phyloP scores from a whole-genome alignment of 2,797 vertebrate genomes.

The Sebastes dallii region DNA sequence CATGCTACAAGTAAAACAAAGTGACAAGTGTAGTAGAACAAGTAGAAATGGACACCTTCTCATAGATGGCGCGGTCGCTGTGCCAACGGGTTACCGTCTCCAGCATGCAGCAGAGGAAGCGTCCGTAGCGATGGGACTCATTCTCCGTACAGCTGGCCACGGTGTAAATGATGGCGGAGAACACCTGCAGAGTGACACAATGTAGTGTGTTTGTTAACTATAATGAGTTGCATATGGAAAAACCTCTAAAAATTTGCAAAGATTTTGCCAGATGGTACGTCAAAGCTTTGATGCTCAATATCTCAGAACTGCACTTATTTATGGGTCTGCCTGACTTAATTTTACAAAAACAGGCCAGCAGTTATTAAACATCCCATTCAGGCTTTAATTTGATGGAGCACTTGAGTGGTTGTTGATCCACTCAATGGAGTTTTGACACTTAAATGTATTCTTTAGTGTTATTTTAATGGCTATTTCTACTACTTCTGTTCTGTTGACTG shows the following conservation, averaged over 20 bases:
- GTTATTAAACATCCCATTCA: not conserved
- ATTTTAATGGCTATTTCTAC: not conserved
- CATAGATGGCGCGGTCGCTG: slow-evolving; percentile 94
- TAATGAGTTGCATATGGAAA: not conserved
- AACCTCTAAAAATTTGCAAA: not conserved
- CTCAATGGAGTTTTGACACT: not conserved
- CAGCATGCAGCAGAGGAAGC: slow-evolving; percentile 98
- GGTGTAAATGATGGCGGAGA: slow-evolving; percentile 99
- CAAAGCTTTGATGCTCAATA: not conserved
- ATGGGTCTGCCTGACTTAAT: not conserved
- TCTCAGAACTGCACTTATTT: not conserved
- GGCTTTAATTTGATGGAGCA: not conserved
- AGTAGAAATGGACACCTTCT: slow-evolving; percentile 87
- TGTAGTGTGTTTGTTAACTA: not conserved
- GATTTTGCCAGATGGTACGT: not conserved
- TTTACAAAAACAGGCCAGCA: not conserved
- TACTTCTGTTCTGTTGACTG: not conserved
- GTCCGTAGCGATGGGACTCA: slow-evolving; percentile 97
- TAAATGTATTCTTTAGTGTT: not conserved
- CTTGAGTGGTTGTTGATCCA: not conserved
- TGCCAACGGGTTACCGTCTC: slow-evolving; percentile 99
- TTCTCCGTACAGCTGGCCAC: slow-evolving; percentile 99
- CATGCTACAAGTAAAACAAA: not conserved
- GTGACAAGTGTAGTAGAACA: not conserved
- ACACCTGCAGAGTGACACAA: slow-evolving; percentile 84